Percentiles rank a stretch among this genome's conserved stretches.
phyloP scores from a whole-genome alignment of 2,797 vertebrate genomes.

The Stomatorhinus walkeri region DNA sequence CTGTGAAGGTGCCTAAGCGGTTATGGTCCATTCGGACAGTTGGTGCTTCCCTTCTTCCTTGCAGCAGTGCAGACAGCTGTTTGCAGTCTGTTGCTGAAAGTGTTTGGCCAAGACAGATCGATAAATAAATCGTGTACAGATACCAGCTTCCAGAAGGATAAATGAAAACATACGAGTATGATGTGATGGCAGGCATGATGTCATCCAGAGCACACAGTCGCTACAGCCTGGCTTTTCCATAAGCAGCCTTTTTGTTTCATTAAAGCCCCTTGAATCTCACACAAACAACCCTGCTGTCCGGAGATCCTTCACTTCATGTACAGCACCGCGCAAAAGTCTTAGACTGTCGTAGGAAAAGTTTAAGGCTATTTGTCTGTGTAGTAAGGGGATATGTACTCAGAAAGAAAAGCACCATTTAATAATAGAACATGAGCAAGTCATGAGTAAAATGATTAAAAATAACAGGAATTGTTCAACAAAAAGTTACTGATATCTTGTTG shows the following conservation, averaged over 20 bases:
- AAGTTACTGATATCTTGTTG: neutral
- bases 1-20: neutral
- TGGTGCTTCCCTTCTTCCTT: neutral
- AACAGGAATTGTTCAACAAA: neutral
- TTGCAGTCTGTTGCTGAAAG: neutral
- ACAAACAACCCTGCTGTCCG: neutral
- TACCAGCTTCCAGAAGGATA: neutral
- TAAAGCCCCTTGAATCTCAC: neutral
- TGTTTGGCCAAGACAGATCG: neutral
- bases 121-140: neutral
- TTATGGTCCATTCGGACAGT: neutral
- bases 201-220: neutral
- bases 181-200: neutral
- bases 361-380: neutral
- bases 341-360: neutral
- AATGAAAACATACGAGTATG: neutral
- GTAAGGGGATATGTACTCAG: neutral
- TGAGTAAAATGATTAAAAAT: neutral
- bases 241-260: neutral
- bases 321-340: neutral
- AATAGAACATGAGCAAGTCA: neutral
- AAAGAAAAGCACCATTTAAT: neutral
- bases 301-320: neutral
- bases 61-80: neutral
- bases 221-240: neutral